Evolutionary conservation across 2,797 vertebrate species (phyloP).

Genomic region (Chloroceryle amazona): DNA sequence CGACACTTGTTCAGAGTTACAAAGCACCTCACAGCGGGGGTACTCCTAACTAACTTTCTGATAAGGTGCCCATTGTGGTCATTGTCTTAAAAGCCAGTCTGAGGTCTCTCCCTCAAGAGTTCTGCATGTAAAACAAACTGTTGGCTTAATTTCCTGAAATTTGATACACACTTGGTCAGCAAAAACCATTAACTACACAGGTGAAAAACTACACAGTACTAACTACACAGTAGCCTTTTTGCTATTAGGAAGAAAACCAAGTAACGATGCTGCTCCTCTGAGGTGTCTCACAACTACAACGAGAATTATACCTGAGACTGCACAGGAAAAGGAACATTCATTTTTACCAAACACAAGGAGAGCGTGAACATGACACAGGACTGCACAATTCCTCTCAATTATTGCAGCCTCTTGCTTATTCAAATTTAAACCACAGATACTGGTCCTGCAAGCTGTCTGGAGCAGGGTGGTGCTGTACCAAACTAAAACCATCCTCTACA

Average conservation of each 20-base stretch:
- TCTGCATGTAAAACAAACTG: neutral
- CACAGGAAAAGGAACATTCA: neutral
- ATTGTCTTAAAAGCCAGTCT: neutral
- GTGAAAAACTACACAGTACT: too few species aligned
- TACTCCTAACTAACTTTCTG: neutral
- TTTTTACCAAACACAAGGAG: neutral
- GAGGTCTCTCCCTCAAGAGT: neutral
- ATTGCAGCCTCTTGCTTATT: neutral
- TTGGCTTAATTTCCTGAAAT: neutral
- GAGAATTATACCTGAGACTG: neutral
- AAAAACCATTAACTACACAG: neutral
- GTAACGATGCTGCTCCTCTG: fast-evolving
- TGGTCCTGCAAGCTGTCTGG: neutral
- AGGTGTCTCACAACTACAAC: neutral
- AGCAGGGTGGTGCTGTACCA: neutral
- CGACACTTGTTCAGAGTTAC: neutral
- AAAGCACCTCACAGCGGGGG: neutral
- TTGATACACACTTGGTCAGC: neutral
- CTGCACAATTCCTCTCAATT: neutral
- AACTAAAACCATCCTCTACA: neutral
- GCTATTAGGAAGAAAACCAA: neutral
- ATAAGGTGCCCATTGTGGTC: neutral
- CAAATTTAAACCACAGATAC: neutral
- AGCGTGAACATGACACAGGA: neutral
- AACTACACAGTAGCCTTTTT: too few species aligned